Conservation (phyloP, 2,797 vertebrate genomes). For the Cyclura pinguis region DNA sequence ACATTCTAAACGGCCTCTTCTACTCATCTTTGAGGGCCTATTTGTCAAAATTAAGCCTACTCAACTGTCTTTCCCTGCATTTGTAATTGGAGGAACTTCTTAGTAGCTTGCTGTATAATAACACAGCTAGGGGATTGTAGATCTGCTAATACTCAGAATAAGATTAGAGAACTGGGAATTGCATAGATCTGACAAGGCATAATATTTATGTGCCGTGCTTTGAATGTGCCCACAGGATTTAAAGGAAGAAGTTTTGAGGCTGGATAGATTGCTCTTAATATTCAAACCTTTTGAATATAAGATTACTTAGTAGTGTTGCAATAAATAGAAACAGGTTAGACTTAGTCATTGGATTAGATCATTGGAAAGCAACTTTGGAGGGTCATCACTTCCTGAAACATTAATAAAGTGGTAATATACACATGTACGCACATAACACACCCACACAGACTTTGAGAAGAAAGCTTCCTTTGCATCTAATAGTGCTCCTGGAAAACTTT, state of each 20-base stretch:
- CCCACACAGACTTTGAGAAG: not conserved
- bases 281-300: rapidly evolving
- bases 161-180: slow-evolving; percentile 36
- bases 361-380: slow-evolving; percentile 32
- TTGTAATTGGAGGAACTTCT: slow-evolving; percentile 39
- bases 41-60: slow-evolving; percentile 43
- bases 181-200: not conserved
- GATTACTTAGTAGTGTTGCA: slow-evolving; percentile 29
- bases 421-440: no score
- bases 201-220: slow-evolving; percentile 5
- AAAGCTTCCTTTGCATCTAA: not conserved
- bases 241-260: slow-evolving; percentile 23
- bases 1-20: not conserved
- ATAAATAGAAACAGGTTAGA: slow-evolving; percentile 42
- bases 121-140: not conserved
- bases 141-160: slow-evolving; percentile 34
- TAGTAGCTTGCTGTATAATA: slow-evolving; percentile 25
- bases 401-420: not conserved
- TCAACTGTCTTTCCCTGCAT: slow-evolving; percentile 33
- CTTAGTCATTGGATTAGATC: slow-evolving; percentile 32
- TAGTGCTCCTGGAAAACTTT: not conserved
- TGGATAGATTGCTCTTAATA: slow-evolving; percentile 23
- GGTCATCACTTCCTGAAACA: slow-evolving; percentile 26
- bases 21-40: slow-evolving; percentile 43
- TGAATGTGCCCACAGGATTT: slow-evolving; percentile 19